These are phyloP conservation scores for Propithecus perrieri DNA, from an alignment of 2,797 vertebrate species.

Conservation along the genomic window DNA sequence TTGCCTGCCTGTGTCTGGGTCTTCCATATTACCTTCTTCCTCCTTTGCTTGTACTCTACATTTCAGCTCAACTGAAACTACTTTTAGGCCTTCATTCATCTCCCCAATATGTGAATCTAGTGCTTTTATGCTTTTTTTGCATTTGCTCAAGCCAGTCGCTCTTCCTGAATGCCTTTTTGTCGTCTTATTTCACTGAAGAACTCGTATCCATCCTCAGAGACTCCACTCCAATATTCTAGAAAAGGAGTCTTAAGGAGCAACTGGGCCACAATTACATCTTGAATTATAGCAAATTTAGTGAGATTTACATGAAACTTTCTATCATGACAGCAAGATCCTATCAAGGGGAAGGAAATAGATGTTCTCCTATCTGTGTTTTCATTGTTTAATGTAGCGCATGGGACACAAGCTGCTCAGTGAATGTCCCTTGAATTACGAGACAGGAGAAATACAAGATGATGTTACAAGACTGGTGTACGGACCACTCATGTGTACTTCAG, in stretches of 20 bases:
- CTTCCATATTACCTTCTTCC: not conserved
- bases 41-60: not conserved
- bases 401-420: not conserved
- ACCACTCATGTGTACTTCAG: not conserved
- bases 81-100: not conserved
- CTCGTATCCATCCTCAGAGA: not conserved
- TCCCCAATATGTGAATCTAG: not conserved
- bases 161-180: not conserved
- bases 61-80: not conserved
- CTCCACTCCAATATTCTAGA: not conserved
- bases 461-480: not conserved
- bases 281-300: not conserved
- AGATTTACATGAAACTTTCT: not conserved
- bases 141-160: not conserved
- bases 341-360: not conserved
- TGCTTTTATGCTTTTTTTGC: not conserved
- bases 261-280: not conserved
- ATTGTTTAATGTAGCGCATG: not conserved
- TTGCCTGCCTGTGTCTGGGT: not conserved
- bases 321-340: not conserved
- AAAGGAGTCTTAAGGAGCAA: not conserved
- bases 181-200: not conserved
- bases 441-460: not conserved
- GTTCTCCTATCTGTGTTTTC: not conserved
- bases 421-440: not conserved